Evolutionary conservation across 2,113 vertebrate genomes (phyloP).

Genomic region (Sylvietta virens): DNA sequence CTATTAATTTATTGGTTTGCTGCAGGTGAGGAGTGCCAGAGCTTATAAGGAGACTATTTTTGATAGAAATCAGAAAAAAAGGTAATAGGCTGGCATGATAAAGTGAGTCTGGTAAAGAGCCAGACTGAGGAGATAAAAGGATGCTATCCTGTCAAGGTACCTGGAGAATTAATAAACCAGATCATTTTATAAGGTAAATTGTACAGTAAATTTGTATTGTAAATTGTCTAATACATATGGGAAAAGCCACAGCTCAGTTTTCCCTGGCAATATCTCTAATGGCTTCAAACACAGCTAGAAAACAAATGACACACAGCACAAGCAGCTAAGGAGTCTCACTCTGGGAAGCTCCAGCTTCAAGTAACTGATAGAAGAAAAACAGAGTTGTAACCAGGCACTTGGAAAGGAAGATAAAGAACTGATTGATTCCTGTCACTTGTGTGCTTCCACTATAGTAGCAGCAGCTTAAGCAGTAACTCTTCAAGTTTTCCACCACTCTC

Average conservation of each 20-base stretch:
- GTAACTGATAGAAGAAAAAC: not conserved
- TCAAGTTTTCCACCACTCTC: not conserved
- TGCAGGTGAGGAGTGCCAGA: not conserved
- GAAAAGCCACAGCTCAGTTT: not conserved
- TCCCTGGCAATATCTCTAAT: not conserved
- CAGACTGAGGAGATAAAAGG: not conserved
- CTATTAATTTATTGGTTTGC: not conserved
- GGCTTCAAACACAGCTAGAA: not conserved
- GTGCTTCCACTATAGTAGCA: not conserved
- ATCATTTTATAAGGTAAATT: not conserved
- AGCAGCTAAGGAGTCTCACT: not conserved
- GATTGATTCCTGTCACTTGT: not conserved
- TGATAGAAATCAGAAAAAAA: not conserved
- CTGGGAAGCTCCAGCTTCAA: not conserved
- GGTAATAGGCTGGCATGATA: not conserved
- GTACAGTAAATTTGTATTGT: not conserved
- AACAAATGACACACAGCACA: not conserved
- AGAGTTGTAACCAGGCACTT: not conserved
- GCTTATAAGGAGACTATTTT: not conserved
- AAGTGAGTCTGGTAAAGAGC: not conserved
- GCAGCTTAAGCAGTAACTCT: not conserved
- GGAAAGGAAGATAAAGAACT: not conserved
- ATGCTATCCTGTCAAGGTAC: not conserved
- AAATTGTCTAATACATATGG: not conserved
- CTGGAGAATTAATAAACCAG: not conserved